phyloP scores from a whole-genome alignment of 2,113 vertebrate genomes.

The Bos indicus region DNA sequence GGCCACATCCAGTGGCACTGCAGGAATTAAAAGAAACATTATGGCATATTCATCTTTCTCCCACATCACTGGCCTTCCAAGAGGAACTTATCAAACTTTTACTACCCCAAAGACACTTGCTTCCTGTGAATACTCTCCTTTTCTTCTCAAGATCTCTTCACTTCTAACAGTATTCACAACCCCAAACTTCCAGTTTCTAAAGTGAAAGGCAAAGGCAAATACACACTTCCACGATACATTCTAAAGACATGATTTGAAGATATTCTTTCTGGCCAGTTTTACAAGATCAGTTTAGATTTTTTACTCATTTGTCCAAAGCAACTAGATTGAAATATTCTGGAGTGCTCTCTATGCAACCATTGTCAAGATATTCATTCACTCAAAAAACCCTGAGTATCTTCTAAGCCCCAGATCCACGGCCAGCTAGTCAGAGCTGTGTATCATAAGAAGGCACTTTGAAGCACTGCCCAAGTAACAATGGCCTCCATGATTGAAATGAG shows the following conservation, averaged over 20 bases:
- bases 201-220: background rate
- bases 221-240: background rate
- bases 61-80: background rate
- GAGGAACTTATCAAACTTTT: background rate
- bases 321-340: background rate
- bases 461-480: background rate
- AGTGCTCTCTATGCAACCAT: background rate
- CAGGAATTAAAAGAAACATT: background rate
- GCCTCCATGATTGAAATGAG: background rate
- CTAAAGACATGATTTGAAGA: background rate
- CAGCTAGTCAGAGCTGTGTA: background rate
- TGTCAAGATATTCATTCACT: background rate
- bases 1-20: background rate
- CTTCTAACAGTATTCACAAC: background rate
- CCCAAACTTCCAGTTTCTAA: background rate
- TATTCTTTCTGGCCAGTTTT: background rate
- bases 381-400: background rate
- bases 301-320: constrained; percentile 29
- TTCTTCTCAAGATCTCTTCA: background rate
- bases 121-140: background rate
- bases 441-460: background rate
- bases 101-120: background rate
- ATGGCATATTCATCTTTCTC: background rate
- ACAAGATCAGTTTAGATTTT: background rate
- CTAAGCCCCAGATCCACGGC: background rate